Evolutionary conservation across 2,797 vertebrate species (phyloP).

Genomic region (Falco concolor): DNA sequence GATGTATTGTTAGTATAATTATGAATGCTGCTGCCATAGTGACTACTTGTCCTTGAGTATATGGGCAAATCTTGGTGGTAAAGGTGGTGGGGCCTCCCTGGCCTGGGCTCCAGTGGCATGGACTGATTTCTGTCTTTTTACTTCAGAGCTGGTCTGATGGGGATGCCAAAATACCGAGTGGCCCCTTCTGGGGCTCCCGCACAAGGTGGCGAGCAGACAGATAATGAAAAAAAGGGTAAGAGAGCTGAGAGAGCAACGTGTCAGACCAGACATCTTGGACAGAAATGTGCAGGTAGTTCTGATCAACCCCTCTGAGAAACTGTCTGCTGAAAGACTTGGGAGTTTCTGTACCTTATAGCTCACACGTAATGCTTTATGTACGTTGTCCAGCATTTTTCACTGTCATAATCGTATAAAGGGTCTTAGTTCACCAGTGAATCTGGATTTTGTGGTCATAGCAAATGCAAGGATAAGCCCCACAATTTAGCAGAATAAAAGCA

Average conservation of each 20-base stretch:
- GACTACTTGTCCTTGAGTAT: neutral
- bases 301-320: neutral
- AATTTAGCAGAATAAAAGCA: neutral
- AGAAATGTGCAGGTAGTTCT: constrained; percentile 30
- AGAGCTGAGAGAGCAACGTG: neutral
- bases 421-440: neutral
- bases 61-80: neutral
- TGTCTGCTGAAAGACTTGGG: constrained; percentile 37
- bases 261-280: neutral
- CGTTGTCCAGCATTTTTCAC: neutral
- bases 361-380: neutral
- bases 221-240: neutral
- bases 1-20: neutral
- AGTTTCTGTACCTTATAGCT: constrained; percentile 17
- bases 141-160: neutral
- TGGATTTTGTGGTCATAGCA: neutral
- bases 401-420: neutral
- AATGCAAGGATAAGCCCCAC: neutral
- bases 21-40: neutral
- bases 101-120: neutral
- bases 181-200: neutral
- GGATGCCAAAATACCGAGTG: neutral
- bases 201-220: neutral
- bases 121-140: neutral
- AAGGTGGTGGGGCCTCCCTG: neutral